Percentiles rank a stretch among this genome's conserved stretches.
These are phyloP conservation scores for Byasa hedistus DNA, from an alignment of 2,888 invertebrate species.

Conservation along the genomic window DNA sequence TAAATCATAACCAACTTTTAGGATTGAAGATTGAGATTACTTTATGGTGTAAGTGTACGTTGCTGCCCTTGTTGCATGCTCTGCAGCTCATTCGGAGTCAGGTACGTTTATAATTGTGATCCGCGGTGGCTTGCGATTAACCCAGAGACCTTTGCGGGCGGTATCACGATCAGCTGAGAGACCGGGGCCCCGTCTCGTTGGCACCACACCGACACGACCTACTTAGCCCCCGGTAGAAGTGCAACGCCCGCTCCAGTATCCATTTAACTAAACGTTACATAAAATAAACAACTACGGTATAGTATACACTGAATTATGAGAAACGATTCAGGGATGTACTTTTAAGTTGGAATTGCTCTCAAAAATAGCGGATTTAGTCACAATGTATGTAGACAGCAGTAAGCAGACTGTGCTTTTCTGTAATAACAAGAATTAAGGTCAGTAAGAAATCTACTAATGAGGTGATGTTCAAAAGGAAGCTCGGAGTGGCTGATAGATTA, in stretches of 20 bases:
- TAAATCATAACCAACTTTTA: not conserved
- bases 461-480: too few species aligned
- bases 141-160: conserved; percentile 70
- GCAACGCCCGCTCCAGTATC: conserved; percentile 34
- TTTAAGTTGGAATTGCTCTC: too few species aligned
- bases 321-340: too few species aligned
- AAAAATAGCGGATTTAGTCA: too few species aligned
- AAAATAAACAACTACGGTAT: not conserved
- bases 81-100: not conserved
- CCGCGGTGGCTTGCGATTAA: conserved; percentile 52
- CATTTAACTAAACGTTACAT: conserved; percentile 24
- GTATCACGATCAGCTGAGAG: conserved; percentile 67
- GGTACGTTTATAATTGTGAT: conserved; percentile 18
- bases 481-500: too few species aligned
- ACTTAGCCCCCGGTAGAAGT: conserved; percentile 40
- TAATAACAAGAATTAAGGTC: too few species aligned
- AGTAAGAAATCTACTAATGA: too few species aligned
- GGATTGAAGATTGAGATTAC: too few species aligned
- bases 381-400: too few species aligned
- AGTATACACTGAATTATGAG: not conserved
- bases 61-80: not conserved
- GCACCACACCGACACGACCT: conserved; percentile 41
- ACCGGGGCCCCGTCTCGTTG: conserved; percentile 40
- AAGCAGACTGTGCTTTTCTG: too few species aligned
- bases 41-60: not conserved